Base-by-base conservation (phyloP, 1,140 invertebrate genomes). In the Drosophila setifemur region DNA sequence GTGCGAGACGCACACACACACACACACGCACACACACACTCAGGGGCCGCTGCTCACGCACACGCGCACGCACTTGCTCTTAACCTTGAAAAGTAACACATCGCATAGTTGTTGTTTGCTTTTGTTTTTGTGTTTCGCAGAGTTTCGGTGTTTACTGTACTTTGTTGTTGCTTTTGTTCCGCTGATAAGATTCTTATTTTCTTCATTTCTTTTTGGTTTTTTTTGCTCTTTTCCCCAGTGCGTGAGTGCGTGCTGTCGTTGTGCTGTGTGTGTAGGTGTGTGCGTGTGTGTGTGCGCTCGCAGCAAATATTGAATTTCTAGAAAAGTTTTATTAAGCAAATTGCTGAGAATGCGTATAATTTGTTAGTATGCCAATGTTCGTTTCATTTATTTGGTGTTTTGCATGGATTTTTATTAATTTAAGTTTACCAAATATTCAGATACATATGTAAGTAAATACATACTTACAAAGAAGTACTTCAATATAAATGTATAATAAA, bases 21-120 rank as follows among this genome's bases (percentile, higher is more conserved):
- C 28, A 37, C 7, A 23, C 23, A 54, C 16, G 54, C 42, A 35
- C 28, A 58, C 29, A 72, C 43, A 50, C 73, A 77, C 73, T n/a
- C n/a, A n/a, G n/a, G n/a, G n/a, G n/a, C n/a, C n/a, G n/a, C 12
- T 21, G 25, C 52, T 28, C 58, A 58, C 42, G 29, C 28, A 58
- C 29, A 72, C 43, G 54, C 73, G 73, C 73, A 83, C 79, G 79
- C 79, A 85, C 79, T 85, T 86, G 79, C 58, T 86, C 71, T 85
- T 85, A 85, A 85, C 79, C 79, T 85, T 85, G 79, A 86, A 85
- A 83, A 74, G 40, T 33, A 55, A 58, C 68, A 44, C 49, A 31
- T 48, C 64, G 44, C 50, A 44, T 66, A 39, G 49, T 73, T 58
- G 42, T 72, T 72, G 42, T 28, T 45, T 54, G 60, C 60, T 64